A percentile compares a stretch with the other conserved stretches of the same genome.
Conservation (phyloP, 2,113 vertebrate genomes). For the Rostratula benghalensis region DNA sequence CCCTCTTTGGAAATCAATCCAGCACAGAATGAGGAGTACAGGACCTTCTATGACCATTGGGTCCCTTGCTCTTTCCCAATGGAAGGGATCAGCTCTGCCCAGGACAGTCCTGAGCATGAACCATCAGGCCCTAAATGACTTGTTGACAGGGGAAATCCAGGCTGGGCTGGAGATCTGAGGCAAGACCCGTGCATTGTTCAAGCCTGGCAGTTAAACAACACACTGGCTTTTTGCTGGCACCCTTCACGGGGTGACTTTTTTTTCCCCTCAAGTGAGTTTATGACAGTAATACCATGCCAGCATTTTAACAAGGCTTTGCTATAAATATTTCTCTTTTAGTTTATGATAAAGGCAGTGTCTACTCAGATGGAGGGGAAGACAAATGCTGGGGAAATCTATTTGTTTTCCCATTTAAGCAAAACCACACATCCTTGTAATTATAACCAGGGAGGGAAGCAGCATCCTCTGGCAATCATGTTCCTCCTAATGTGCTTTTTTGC, state of each 20-base stretch:
- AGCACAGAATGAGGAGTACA: rapidly evolving
- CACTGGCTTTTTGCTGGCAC: conserved; percentile 14
- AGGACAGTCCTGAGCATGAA: background rate
- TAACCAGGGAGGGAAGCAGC: conserved; percentile 18
- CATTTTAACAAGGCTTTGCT: conserved; percentile 28
- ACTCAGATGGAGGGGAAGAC: background rate
- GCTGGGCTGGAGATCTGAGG: background rate
- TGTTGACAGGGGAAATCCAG: conserved; percentile 49
- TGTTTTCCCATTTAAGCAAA: conserved; percentile 39
- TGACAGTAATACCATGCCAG: background rate
- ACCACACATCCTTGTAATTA: conserved; percentile 18
- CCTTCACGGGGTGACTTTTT: background rate
- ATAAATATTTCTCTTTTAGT: conserved; percentile 51
- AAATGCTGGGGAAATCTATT: conserved; percentile 22
- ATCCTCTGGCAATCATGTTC: background rate
- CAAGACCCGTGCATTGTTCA: background rate
- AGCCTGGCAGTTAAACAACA: background rate
- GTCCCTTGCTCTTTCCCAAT: background rate
- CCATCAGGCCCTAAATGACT: background rate
- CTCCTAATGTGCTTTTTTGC: background rate
- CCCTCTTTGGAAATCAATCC: background rate
- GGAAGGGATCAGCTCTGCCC: background rate
- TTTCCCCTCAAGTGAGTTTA: background rate
- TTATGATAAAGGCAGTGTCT: background rate
- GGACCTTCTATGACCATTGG: background rate